These are phyloP conservation scores for Falco rusticolus DNA, from an alignment of 2,797 vertebrate species.

Conservation along the genomic window DNA sequence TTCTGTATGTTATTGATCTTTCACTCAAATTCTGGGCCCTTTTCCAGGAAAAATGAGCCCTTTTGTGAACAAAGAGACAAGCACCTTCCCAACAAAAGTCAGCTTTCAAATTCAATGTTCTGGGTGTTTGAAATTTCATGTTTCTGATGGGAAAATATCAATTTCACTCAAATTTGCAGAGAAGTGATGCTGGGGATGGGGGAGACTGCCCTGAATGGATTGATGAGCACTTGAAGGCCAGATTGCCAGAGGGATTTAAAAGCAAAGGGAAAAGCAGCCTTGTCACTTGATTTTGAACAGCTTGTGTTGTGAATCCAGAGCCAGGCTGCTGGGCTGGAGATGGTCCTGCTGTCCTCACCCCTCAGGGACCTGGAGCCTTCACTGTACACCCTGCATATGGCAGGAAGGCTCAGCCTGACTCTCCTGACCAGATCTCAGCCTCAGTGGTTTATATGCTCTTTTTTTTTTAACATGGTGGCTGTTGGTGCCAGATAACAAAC, in stretches of 20 bases:
- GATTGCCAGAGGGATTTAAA: not conserved
- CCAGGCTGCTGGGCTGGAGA: not conserved
- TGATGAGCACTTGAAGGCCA: conserved; percentile 14
- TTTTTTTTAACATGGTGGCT: not conserved
- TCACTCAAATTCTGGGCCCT: conserved; percentile 70
- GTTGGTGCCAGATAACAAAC: not conserved
- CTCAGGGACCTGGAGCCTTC: not conserved
- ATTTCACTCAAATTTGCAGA: conserved; percentile 53
- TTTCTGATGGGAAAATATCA: conserved; percentile 59
- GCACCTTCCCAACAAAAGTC: conserved; percentile 65
- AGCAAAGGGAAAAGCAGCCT: conserved; percentile 3
- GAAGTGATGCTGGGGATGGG: not conserved
- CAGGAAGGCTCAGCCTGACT: not conserved
- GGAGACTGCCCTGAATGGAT: not conserved
- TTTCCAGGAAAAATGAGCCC: conserved; percentile 69
- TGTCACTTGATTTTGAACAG: not conserved
- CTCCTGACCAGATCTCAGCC: not conserved
- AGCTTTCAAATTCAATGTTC: conserved; percentile 56
- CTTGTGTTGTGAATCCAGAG: not conserved
- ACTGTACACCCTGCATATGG: accelerated
- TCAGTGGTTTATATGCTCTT: not conserved
- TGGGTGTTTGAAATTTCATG: conserved; percentile 46
- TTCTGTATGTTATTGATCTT: conserved; percentile 61
- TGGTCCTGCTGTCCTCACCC: not conserved
- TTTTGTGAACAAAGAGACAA: conserved; percentile 67